These are phyloP conservation scores for Coregonus suidteri DNA, from an alignment of 2,797 vertebrate genomes.

Conservation along the genomic window DNA sequence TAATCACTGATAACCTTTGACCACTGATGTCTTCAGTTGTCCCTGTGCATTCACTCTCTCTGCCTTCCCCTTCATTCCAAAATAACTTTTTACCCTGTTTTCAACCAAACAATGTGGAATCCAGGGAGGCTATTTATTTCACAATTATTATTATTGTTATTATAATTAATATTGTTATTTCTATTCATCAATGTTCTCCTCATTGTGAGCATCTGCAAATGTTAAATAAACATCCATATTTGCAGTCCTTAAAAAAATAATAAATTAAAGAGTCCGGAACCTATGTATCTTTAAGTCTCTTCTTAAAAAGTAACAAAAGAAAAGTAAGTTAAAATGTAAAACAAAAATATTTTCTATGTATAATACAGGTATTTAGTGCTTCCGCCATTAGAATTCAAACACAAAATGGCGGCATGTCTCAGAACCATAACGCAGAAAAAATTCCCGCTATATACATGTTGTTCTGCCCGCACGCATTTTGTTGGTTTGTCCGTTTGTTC, in stretches of 20 bases:
- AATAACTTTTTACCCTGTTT: conserved; percentile 74
- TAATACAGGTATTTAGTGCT: conserved; percentile 93
- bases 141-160: conserved; percentile 85
- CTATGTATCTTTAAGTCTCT: conserved; percentile 86
- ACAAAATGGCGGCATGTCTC: conserved; percentile 78
- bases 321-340: conserved; percentile 88
- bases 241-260: conserved; percentile 98
- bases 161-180: conserved; percentile 86
- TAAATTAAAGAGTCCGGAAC: conserved; percentile 97
- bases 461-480: conserved; percentile 76
- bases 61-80: conserved; percentile 69
- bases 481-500: conserved; percentile 62
- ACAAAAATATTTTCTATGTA: conserved; percentile 99
- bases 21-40: conserved; percentile 56
- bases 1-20: conserved; percentile 64
- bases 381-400: conserved; percentile 84
- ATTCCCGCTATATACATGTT: conserved; percentile 77
- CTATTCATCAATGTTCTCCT: conserved; percentile 79
- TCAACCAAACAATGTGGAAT: conserved; percentile 81
- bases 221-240: conserved; percentile 93
- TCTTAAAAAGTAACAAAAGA: conserved; percentile 91
- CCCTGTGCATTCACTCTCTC: conserved; percentile 59
- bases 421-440: conserved; percentile 81
- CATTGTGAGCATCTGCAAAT: conserved; percentile 94
- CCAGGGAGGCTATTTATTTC: conserved; percentile 78